Conservation (phyloP, 2,888 invertebrate species). For the Drosophila yooni region DNA sequence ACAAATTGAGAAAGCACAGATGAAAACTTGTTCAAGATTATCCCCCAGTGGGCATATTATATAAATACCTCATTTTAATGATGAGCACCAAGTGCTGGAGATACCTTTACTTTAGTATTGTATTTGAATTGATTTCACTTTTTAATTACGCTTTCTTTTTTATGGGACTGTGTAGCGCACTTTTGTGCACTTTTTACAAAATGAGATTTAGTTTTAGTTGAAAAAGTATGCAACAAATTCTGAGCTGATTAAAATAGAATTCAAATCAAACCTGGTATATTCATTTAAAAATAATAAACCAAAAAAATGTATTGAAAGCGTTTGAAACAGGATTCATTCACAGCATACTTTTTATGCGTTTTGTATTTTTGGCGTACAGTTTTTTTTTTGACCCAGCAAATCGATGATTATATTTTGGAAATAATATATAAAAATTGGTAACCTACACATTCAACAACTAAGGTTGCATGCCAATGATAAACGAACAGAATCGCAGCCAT, state of each 20-base stretch:
- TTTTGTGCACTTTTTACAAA: neutral
- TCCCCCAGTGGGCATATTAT: neutral
- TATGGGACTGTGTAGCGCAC: neutral
- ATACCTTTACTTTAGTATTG: neutral
- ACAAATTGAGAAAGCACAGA: neutral
- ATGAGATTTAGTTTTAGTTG: neutral
- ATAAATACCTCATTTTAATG: neutral
- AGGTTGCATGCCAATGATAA: slow-evolving; percentile 82
- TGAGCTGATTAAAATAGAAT: neutral
- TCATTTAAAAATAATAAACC: neutral
- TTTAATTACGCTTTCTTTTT: neutral
- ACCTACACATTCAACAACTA: slow-evolving; percentile 70
- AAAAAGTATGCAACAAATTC: neutral
- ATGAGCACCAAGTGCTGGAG: neutral
- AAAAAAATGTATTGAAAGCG: neutral
- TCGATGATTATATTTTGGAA: neutral
- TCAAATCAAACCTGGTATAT: neutral
- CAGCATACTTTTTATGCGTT: neutral
- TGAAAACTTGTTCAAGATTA: neutral
- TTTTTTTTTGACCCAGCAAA: neutral
- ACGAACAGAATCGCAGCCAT: slow-evolving; percentile 74
- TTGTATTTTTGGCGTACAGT: too few species aligned
- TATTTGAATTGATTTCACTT: neutral
- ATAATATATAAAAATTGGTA: neutral
- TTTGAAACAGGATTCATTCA: neutral